Conservation (phyloP, 2,113 vertebrate species). For the Tiliqua scincoides region DNA sequence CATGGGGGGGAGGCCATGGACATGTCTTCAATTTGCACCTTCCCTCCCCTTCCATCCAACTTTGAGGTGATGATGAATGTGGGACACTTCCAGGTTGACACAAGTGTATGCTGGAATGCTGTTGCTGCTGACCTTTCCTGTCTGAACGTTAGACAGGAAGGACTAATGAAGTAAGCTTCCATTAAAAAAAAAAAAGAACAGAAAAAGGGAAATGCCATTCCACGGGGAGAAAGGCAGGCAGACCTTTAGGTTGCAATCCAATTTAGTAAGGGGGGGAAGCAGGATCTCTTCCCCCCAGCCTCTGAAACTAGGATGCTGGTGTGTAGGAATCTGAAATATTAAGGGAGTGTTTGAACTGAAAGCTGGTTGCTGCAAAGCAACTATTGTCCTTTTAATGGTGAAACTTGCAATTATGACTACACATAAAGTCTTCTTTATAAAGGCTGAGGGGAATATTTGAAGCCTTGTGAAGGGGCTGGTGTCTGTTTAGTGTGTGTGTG, state of each 20-base stretch:
- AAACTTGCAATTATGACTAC: accelerated
- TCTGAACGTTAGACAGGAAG: neutral
- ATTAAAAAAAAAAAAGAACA: neutral
- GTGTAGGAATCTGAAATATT: neutral
- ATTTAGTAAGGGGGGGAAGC: neutral
- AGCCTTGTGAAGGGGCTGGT: constrained; percentile 22
- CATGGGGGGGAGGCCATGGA: constrained; percentile 12
- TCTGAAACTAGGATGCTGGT: neutral
- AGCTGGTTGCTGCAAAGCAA: neutral
- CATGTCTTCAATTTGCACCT: accelerated
- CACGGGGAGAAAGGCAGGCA: neutral
- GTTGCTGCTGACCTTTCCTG: neutral
- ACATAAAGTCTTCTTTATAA: accelerated
- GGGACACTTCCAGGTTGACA: neutral
- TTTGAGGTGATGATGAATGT: constrained; percentile 14
- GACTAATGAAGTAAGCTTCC: constrained; percentile 10
- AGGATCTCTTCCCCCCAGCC: too few species aligned
- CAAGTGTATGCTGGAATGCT: neutral
- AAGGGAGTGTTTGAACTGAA: neutral
- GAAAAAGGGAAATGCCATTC: neutral
- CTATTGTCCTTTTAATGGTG: constrained; percentile 10
- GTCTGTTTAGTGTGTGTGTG: constrained; percentile 44
- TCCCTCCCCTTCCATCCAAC: neutral
- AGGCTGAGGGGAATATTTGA: neutral
- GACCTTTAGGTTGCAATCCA: neutral